Percentiles rank a stretch among this genome's conserved stretches.
phyloP scores from a whole-genome alignment of 2,113 vertebrate species.

The Strix uralensis region DNA sequence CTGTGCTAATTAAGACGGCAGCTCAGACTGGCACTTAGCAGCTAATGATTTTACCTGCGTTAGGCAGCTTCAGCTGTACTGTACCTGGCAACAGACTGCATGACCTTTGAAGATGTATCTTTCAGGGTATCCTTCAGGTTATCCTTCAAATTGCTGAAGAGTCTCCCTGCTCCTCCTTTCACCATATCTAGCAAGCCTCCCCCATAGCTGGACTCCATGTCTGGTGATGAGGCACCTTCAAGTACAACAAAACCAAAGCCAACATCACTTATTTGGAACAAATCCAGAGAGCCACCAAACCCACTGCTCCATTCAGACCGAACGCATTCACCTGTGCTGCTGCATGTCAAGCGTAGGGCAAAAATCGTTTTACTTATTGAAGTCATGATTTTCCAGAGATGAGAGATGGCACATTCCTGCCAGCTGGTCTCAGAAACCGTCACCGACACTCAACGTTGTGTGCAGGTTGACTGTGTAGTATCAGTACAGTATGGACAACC shows the following conservation, averaged over 20 bases:
- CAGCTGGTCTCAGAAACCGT: background rate
- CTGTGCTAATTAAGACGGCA: background rate
- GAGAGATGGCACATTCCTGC: background rate
- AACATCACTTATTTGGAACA: background rate
- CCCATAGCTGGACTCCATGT: constrained; percentile 92
- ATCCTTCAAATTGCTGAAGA: constrained; percentile 98
- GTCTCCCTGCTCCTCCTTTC: constrained; percentile 95
- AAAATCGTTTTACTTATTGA: background rate
- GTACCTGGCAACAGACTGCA: constrained; percentile 96
- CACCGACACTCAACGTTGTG: fast-evolving
- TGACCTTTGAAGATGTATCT: constrained; percentile 97
- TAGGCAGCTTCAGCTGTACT: background rate
- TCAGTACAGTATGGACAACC: background rate
- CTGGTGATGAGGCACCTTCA: constrained; percentile 81
- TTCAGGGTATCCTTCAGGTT: constrained; percentile 98
- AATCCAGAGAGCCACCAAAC: background rate
- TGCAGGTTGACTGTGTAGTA: fast-evolving
- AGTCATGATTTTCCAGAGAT: background rate
- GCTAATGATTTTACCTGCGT: background rate
- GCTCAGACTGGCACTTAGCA: background rate
- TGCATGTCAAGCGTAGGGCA: fast-evolving
- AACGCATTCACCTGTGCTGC: fast-evolving
- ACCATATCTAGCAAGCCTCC: constrained; percentile 97
- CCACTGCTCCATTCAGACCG: background rate
- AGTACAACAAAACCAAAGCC: background rate